Conservation (phyloP, 2,888 invertebrate species). For the Malachius bipustulatus region DNA sequence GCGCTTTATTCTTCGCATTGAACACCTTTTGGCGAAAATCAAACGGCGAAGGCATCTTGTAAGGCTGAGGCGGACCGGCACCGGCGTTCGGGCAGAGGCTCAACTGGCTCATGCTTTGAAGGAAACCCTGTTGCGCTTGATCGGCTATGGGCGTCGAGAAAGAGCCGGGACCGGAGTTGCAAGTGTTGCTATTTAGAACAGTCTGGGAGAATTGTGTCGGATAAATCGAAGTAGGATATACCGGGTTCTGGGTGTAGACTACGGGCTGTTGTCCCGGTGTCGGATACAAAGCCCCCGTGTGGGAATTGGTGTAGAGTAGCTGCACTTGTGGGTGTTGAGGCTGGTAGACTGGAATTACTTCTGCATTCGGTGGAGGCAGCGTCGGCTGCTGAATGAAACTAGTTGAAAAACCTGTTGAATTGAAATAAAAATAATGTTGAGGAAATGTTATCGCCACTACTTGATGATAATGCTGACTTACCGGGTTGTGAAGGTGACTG, state of each 20-base stretch:
- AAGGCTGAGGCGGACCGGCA: too few relatives aligned
- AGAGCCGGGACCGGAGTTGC: conserved; percentile 25
- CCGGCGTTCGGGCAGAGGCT: conserved; percentile 15
- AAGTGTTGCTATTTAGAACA: conserved; percentile 27
- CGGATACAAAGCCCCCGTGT: conserved; percentile 24
- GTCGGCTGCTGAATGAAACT: too few relatives aligned
- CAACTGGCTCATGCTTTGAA: conserved; percentile 27
- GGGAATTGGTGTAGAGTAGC: conserved; percentile 24
- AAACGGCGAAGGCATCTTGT: too few relatives aligned
- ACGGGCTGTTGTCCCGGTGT: conserved; percentile 25
- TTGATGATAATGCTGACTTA: too few relatives aligned
- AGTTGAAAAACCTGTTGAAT: too few relatives aligned
- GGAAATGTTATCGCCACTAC: too few relatives aligned
- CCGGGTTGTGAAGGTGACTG: too few relatives aligned
- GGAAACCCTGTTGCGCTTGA: conserved; percentile 16
- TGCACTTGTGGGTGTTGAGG: conserved; percentile 22
- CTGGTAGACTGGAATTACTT: conserved; percentile 17
- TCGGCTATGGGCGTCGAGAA: conserved; percentile 14
- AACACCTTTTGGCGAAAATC: conserved; percentile 19
- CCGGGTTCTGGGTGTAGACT: conserved; percentile 26
- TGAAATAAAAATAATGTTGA: too few relatives aligned
- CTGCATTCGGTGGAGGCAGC: too few relatives aligned
- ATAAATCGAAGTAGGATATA: conserved; percentile 15
- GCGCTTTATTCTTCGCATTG: conserved; percentile 23
- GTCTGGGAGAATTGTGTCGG: conserved; percentile 16